Conservation (phyloP, 2,113 vertebrate genomes). For the Grus americana region DNA sequence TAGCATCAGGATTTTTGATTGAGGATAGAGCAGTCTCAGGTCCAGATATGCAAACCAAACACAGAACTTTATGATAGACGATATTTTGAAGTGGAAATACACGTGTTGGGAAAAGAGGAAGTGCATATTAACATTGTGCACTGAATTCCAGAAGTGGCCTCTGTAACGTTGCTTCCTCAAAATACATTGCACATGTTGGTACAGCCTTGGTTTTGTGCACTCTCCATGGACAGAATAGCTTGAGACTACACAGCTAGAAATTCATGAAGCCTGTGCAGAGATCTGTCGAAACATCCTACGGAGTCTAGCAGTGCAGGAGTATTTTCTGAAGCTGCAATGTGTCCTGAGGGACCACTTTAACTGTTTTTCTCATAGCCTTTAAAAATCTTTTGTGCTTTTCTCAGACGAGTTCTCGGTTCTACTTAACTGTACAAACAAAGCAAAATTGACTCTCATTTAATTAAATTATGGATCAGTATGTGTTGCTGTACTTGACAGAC, state of each 20-base stretch:
- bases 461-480: slow-evolving; percentile 18
- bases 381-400: neutral
- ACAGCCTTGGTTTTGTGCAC: neutral
- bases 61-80: neutral
- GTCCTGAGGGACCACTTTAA: neutral
- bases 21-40: neutral
- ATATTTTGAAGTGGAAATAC: neutral
- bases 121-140: neutral
- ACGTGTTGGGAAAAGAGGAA: neutral
- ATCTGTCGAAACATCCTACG: neutral
- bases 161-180: neutral
- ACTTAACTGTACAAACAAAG: neutral
- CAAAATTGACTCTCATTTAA: neutral
- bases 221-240: neutral
- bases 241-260: neutral
- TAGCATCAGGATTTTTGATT: neutral
- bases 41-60: neutral
- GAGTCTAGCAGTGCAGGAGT: neutral
- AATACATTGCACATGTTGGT: neutral
- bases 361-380: neutral
- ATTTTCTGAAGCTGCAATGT: neutral
- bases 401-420: neutral
- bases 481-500: neutral
- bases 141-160: neutral
- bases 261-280: neutral